Evolutionary conservation across 2,888 invertebrate genomes (phyloP).

Genomic region (Brenthis hecate): DNA sequence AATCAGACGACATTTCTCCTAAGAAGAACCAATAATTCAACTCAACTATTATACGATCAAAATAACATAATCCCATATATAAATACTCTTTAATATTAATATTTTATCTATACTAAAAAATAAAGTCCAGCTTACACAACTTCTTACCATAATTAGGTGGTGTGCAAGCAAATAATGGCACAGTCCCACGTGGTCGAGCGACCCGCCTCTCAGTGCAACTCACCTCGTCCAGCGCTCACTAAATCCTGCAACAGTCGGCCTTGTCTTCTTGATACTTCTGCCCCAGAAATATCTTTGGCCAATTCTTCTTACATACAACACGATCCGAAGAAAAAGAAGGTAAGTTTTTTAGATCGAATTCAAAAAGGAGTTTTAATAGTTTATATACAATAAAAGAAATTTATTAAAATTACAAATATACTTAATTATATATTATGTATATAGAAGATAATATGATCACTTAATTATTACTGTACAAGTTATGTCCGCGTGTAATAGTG

Average conservation of each 20-base stretch:
- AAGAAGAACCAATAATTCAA: too few species aligned
- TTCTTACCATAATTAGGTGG: constrained; percentile 72
- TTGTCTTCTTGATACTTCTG: constrained; percentile 87
- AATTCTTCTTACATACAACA: constrained; percentile 93
- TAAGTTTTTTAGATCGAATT: constrained; percentile 39
- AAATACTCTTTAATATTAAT: too few species aligned
- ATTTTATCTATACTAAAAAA: too few species aligned
- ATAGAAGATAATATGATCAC: too few species aligned
- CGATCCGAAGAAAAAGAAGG: constrained; percentile 90
- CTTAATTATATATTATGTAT: too few species aligned
- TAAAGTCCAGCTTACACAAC: not conserved
- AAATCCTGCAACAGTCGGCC: constrained; percentile 93
- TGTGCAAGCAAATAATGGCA: constrained; percentile 96
- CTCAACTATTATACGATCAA: not conserved
- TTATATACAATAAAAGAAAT: too few species aligned
- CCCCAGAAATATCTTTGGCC: constrained; percentile 89
- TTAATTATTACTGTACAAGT: too few species aligned
- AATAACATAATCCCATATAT: not conserved
- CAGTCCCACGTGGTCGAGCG: constrained; percentile 94
- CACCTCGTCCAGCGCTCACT: constrained; percentile 87
- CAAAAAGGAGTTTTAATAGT: too few species aligned
- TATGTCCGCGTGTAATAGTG: too few species aligned
- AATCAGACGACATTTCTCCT: too few species aligned
- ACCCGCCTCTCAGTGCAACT: constrained; percentile 88
- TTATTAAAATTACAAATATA: too few species aligned